These are phyloP conservation scores for Tonatia bakeri DNA, from an alignment of 2,113 vertebrate genomes.

Conservation along the genomic window DNA sequence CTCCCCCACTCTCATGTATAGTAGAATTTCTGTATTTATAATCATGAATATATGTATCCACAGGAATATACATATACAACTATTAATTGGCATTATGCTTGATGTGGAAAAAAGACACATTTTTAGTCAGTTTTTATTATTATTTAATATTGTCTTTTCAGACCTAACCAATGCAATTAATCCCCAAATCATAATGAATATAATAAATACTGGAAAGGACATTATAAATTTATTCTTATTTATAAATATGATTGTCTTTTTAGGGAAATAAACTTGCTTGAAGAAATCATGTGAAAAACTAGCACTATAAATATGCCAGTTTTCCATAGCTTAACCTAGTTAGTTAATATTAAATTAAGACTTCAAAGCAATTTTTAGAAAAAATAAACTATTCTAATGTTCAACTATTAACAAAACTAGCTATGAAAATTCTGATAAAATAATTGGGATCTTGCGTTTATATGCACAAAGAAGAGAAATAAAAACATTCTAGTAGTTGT, in stretches of 20 bases:
- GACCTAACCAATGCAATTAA: background rate
- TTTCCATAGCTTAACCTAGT: background rate
- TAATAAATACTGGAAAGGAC: background rate
- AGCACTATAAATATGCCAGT: background rate
- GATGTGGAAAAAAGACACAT: background rate
- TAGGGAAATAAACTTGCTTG: conserved; percentile 6
- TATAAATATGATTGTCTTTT: background rate
- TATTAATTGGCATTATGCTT: background rate
- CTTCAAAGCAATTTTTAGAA: background rate
- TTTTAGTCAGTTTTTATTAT: background rate
- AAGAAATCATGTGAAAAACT: background rate
- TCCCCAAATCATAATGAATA: background rate
- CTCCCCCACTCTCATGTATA: background rate
- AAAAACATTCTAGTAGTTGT: background rate
- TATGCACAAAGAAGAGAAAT: background rate
- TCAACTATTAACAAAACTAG: background rate
- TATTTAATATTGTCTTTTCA: background rate
- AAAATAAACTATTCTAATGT: background rate
- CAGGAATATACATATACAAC: background rate
- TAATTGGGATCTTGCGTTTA: background rate
- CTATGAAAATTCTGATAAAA: background rate
- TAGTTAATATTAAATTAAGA: background rate
- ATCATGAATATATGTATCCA: background rate
- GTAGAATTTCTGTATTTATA: background rate
- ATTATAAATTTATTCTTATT: background rate